These are phyloP conservation scores for Protonibea diacanthus DNA, from an alignment of 2,797 vertebrate genomes.

Conservation along the genomic window DNA sequence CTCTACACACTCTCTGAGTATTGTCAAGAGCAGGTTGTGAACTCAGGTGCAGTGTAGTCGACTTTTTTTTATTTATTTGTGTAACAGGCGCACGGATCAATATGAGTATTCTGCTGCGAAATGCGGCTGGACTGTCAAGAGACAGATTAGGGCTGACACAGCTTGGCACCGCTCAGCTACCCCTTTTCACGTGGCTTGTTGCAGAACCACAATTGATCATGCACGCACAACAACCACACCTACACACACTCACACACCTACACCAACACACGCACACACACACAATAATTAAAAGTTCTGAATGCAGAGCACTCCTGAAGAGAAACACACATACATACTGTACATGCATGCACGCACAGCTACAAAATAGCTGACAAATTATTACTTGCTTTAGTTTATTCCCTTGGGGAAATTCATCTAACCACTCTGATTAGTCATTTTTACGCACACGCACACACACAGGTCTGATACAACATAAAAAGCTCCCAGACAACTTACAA, in stretches of 20 bases:
- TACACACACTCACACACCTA: background rate
- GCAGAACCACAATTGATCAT: conserved; percentile 52
- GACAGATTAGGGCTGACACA: conserved; percentile 74
- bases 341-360: conserved; percentile 22
- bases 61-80: conserved; percentile 86
- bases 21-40: conserved; percentile 84
- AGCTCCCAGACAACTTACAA: no score
- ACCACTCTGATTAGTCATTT: no score
- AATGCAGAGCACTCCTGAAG: no score
- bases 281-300: background rate
- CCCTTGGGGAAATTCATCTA: no score
- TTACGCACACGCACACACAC: no score
- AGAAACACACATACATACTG: background rate
- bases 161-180: conserved; percentile 58
- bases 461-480: no score
- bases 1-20: conserved; percentile 55
- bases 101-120: conserved; percentile 81
- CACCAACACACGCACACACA: conserved; percentile 5
- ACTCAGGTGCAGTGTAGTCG: conserved; percentile 76
- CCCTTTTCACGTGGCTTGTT: conserved; percentile 46
- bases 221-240: conserved; percentile 1
- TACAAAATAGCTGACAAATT: background rate
- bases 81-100: conserved; percentile 81
- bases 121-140: conserved; percentile 74
- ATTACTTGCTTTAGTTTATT: no score